Conservation (phyloP, 2,113 vertebrate genomes). For the Anthoscopus minutus region DNA sequence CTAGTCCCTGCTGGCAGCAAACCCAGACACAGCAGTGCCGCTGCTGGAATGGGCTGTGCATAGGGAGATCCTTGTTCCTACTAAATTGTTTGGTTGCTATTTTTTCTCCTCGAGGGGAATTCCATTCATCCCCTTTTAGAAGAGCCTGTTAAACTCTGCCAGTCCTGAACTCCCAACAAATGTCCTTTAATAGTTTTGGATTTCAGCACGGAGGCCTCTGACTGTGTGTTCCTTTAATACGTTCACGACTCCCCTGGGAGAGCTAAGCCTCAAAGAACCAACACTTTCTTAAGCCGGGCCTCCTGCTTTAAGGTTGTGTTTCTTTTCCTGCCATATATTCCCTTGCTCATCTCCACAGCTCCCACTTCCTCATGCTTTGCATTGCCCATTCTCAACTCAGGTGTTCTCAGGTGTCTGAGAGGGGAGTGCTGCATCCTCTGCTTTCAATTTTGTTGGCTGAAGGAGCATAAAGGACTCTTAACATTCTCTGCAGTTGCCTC, state of each 20-base stretch:
- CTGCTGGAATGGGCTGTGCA: background rate
- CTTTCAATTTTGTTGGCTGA: background rate
- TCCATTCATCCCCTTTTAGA: background rate
- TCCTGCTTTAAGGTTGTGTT: background rate
- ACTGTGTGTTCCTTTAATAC: background rate
- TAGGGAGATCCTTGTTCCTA: background rate
- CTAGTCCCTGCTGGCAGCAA: background rate
- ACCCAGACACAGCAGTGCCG: fast-evolving
- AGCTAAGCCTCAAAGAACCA: background rate
- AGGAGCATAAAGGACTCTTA: conserved; percentile 47
- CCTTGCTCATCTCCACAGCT: background rate
- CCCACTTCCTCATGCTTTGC: background rate
- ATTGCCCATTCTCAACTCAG: background rate
- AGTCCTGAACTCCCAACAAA: background rate
- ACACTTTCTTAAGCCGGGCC: background rate
- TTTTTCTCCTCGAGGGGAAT: background rate
- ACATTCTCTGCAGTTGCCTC: conserved; percentile 32
- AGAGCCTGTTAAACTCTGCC: background rate
- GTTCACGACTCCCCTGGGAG: background rate
- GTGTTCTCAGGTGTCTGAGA: background rate
- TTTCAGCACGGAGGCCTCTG: background rate
- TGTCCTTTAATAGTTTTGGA: background rate
- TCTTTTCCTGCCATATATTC: background rate
- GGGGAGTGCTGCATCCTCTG: background rate
- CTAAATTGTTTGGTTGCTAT: background rate